Evolutionary conservation across 2,888 invertebrate genomes (phyloP).

Genomic region (Cheilosia soror): DNA sequence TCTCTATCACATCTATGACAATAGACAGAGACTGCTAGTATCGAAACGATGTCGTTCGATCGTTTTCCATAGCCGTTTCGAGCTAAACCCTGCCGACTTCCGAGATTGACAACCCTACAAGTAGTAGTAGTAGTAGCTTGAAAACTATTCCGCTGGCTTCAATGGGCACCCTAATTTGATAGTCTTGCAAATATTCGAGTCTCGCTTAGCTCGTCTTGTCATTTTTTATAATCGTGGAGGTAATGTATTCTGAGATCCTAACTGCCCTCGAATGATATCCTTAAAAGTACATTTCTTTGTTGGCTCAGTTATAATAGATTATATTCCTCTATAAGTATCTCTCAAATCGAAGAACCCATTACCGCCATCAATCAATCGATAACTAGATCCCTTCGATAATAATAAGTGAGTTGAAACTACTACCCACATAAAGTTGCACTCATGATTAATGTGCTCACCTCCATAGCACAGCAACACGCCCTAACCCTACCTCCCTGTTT

Average conservation of each 20-base stretch:
- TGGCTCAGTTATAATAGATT: neutral
- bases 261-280: neutral
- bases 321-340: constrained; percentile 1
- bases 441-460: constrained; percentile 41
- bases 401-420: neutral
- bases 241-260: neutral
- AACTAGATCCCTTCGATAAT: constrained; percentile 10
- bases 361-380: constrained; percentile 45
- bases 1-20: too few relatives aligned
- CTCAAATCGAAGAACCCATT: constrained; percentile 39
- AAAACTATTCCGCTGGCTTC: too few relatives aligned
- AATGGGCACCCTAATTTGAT: too few relatives aligned
- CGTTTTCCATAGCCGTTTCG: too few relatives aligned
- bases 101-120: too few relatives aligned
- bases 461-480: neutral
- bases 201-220: too few relatives aligned
- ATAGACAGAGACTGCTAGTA: too few relatives aligned
- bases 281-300: neutral
- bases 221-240: too few relatives aligned
- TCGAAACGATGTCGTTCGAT: too few relatives aligned
- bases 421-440: constrained; percentile 23
- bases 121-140: too few relatives aligned
- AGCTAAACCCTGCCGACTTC: too few relatives aligned
- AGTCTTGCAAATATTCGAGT: too few relatives aligned
- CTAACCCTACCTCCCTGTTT: neutral